Base-by-base conservation (phyloP, 1,140 invertebrate genomes). In the Drosophila sucinea region DNA sequence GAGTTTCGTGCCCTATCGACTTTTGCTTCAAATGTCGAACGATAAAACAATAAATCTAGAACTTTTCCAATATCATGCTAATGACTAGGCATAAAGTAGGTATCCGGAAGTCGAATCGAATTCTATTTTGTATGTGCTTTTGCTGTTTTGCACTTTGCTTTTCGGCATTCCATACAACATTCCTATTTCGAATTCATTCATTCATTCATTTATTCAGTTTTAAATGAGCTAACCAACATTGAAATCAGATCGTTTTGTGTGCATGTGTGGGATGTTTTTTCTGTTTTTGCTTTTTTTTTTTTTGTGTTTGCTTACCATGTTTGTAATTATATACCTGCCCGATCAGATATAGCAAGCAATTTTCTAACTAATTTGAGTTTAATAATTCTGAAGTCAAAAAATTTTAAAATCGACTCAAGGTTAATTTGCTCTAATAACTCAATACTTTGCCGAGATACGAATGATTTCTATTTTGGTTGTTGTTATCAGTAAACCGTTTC, bases 331-430 rank as follows among this genome's bases (percentile, higher is more conserved):
- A 27, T 17, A 2, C 44, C 6, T 47, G 17, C 7, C 7, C 10
- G 44, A 51, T 51, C 44, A 51, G 44, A 51, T 51, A 51, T 25
- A 25, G 44, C 23, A 27, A 51, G 11, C 6, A 11, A 38, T 33
- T 32, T 60, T 44, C 40, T 40, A 35, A 17, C 29, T 56, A 64
- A 51, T 40, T 73, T 38, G 51, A 66, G 58, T 60, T 47, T 58
- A 60, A 55, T 65, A 61, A 73, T 73, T 73, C 44, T 51, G 23
- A 51, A 51, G 23, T 27, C 23, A n/a, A 8, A 27, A 51, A 47
- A 35, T 7, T 38, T 51, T 51, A 7, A 51, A 51, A 27, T 27
- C 7, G 8, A 51, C 2, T 51, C 44, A 51, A 51, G 44, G 44
- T 51, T 51, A 27, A 51, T 51, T 51, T 51, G 44, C 44, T 3